phyloP scores from a whole-genome alignment of 2,113 vertebrate genomes.

The Clarias magur region DNA sequence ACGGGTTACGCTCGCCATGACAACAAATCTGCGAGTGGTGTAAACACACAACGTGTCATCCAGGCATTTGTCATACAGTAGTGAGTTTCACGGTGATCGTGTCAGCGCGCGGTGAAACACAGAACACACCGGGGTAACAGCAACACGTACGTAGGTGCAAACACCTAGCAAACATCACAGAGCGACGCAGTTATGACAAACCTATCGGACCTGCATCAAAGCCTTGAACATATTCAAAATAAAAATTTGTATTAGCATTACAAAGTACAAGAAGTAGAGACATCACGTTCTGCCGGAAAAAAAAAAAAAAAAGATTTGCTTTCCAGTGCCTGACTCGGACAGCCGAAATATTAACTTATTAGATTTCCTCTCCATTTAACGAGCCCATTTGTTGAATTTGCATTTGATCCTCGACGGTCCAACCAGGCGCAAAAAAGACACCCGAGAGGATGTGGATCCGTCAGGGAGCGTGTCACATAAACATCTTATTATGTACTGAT shows the following conservation, averaged over 20 bases:
- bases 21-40: slow-evolving; percentile 54
- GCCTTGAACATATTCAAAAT: not conserved
- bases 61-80: slow-evolving; percentile 46
- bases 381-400: slow-evolving; percentile 76
- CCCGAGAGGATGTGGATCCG: slow-evolving; percentile 75
- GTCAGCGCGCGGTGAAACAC: not conserved
- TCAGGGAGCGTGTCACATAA: slow-evolving; percentile 93
- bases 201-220: not conserved
- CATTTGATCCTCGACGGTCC: slow-evolving; percentile 72
- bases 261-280: not conserved
- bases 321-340: slow-evolving; percentile 34
- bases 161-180: not conserved
- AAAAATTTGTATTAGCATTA: not conserved
- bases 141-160: not conserved
- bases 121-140: not conserved
- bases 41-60: slow-evolving; percentile 51
- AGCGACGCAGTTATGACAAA: not conserved
- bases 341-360: slow-evolving; percentile 69
- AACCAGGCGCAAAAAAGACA: slow-evolving; percentile 69
- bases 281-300: not conserved
- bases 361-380: slow-evolving; percentile 76
- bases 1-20: slow-evolving; percentile 65
- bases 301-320: slow-evolving; percentile 25
- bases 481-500: slow-evolving; percentile 96
- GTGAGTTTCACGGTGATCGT: slow-evolving; percentile 39